phyloP scores from a whole-genome alignment of 2,113 vertebrate species.

The Grus americana region DNA sequence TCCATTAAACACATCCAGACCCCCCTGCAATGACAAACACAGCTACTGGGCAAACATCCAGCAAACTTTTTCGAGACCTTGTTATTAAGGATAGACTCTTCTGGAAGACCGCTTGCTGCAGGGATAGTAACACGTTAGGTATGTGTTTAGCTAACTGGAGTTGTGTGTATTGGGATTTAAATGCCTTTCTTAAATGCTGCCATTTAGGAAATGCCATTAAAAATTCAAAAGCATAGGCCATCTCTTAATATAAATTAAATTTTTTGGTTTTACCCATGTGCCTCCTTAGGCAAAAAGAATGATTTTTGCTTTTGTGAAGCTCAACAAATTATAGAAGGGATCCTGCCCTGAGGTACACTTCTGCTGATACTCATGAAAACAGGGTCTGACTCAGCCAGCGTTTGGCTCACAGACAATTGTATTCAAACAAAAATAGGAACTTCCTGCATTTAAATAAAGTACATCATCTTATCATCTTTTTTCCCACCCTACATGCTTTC shows the following conservation, averaged over 20 bases:
- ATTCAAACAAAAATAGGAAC: not conserved
- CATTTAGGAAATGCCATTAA: not conserved
- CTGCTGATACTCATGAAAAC: not conserved
- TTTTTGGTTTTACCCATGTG: not conserved
- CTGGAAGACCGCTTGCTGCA: not conserved
- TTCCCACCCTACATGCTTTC: not conserved
- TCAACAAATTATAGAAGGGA: slow-evolving; percentile 9
- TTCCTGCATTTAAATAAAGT: slow-evolving; percentile 1
- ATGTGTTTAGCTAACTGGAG: not conserved
- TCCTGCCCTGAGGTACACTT: slow-evolving; percentile 11
- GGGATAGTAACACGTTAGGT: not conserved
- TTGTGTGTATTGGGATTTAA: not conserved
- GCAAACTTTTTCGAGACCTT: not conserved
- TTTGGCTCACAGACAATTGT: slow-evolving; percentile 15
- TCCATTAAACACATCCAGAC: not conserved
- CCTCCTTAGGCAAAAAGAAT: not conserved
- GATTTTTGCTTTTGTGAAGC: not conserved
- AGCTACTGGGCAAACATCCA: not conserved
- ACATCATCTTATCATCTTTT: not conserved
- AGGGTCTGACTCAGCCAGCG: not conserved
- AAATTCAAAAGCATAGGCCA: not conserved
- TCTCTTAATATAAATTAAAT: not conserved
- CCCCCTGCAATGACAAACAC: accelerated
- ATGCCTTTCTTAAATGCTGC: not conserved
- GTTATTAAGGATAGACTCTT: not conserved